These are phyloP conservation scores for Urocitellus parryii DNA, from an alignment of 2,113 vertebrate genomes.

Conservation along the genomic window DNA sequence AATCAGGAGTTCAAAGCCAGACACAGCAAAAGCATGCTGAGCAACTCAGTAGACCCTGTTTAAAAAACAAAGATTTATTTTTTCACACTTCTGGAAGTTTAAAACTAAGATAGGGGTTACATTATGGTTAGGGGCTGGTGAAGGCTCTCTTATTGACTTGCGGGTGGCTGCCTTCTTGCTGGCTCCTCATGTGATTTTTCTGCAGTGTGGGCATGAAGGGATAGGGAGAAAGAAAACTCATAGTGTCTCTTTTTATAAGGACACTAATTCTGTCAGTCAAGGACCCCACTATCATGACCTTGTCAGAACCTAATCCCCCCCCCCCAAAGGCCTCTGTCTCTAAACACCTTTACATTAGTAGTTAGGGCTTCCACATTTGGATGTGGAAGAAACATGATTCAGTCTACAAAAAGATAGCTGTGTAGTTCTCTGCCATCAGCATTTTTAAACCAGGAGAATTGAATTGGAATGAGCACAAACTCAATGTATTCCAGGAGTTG, in stretches of 20 bases:
- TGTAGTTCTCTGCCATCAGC: background rate
- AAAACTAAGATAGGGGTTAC: background rate
- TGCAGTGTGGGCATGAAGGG: fast-evolving
- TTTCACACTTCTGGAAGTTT: background rate
- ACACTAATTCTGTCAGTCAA: background rate
- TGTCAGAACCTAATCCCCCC: background rate
- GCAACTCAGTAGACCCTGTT: too few species aligned
- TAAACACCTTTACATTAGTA: background rate
- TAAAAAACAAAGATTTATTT: background rate
- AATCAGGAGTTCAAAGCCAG: too few species aligned
- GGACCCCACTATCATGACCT: background rate
- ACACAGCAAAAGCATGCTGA: too few species aligned
- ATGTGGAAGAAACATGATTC: background rate
- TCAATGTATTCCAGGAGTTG: background rate
- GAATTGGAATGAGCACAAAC: background rate
- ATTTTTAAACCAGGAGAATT: background rate
- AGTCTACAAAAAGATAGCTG: background rate
- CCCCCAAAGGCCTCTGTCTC: background rate
- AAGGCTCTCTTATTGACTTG: background rate
- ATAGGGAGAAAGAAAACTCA: background rate
- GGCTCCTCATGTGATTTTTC: background rate
- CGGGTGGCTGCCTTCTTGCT: background rate
- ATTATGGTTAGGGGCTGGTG: background rate
- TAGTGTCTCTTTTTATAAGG: background rate
- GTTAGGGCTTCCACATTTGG: background rate